Evolutionary conservation across 1,140 invertebrate genomes (phyloP).

Genomic region (Anagrus nilaparvatae): DNA sequence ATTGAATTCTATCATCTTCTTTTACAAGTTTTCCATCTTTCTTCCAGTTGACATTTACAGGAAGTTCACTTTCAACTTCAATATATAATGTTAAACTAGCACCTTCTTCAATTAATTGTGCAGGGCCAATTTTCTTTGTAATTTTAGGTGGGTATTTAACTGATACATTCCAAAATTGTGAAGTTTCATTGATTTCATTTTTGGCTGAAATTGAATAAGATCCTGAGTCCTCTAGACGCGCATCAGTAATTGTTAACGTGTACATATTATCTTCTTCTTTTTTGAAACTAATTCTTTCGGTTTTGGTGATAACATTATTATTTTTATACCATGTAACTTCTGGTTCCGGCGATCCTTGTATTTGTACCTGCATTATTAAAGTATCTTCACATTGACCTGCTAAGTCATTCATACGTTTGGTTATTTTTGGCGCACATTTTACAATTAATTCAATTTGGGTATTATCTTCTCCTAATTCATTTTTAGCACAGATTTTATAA

Average conservation of each 20-base stretch:
- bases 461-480: slow-evolving; percentile 77
- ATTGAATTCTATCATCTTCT: slow-evolving; percentile 55
- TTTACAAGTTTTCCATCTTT: slow-evolving; percentile 62
- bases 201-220: slow-evolving; percentile 87
- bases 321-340: slow-evolving; percentile 79
- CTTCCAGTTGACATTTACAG: slow-evolving; percentile 71
- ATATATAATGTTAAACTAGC: slow-evolving; percentile 71
- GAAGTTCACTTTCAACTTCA: slow-evolving; percentile 73
- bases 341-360: slow-evolving; percentile 76
- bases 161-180: slow-evolving; percentile 71
- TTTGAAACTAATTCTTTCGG: slow-evolving; percentile 58
- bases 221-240: slow-evolving; percentile 76
- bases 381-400: slow-evolving; percentile 57
- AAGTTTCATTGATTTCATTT: slow-evolving; percentile 80
- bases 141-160: slow-evolving; percentile 71
- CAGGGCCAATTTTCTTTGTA: slow-evolving; percentile 54
- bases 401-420: slow-evolving; percentile 65
- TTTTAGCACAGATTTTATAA: slow-evolving; percentile 75
- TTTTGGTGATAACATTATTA: slow-evolving; percentile 58
- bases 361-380: slow-evolving; percentile 62
- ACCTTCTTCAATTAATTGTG: slow-evolving; percentile 62
- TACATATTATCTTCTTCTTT: slow-evolving; percentile 58
- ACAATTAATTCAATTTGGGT: slow-evolving; percentile 66
- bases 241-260: slow-evolving; percentile 69
- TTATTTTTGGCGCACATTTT: slow-evolving; percentile 74